Percentiles rank a stretch among this genome's conserved stretches.
Evolutionary conservation across 2,797 vertebrate genomes (phyloP).

Genomic region (Tapirus indicus): DNA sequence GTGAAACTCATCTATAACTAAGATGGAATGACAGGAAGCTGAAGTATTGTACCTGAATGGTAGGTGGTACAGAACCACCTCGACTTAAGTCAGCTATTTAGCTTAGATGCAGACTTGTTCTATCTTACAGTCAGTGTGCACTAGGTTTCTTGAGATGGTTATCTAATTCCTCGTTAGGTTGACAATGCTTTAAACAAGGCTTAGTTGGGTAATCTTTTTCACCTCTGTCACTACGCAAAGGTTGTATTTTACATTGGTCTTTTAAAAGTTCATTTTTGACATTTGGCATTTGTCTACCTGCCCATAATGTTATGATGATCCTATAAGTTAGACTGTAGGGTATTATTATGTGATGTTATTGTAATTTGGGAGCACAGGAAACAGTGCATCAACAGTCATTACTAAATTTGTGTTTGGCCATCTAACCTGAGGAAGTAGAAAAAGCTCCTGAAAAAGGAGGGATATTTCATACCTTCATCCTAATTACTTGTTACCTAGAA

Average conservation of each 20-base stretch:
- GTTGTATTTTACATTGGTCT: not conserved
- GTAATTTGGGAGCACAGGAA: not conserved
- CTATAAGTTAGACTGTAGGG: not conserved
- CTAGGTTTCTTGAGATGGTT: conserved; percentile 22
- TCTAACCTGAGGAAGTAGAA: not conserved
- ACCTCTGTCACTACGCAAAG: not conserved
- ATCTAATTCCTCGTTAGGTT: conserved; percentile 5
- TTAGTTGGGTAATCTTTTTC: conserved; percentile 44
- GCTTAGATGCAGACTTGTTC: not conserved
- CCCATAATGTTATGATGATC: conserved; percentile 10
- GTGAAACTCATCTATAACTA: conserved; percentile 23
- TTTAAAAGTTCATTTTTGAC: conserved; percentile 12
- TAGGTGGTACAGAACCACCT: not conserved
- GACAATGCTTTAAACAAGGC: not conserved
- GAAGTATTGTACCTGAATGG: not conserved
- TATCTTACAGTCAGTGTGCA: not conserved
- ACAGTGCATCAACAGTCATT: not conserved
- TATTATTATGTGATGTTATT: not conserved
- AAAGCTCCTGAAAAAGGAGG: not conserved
- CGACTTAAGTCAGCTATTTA: not conserved
- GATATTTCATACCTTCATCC: not conserved
- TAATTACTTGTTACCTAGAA: conserved; percentile 18
- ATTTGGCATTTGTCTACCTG: not conserved
- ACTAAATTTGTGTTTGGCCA: not conserved
- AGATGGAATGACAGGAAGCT: not conserved